A percentile compares a stretch with the other conserved stretches of the same genome.
phyloP scores from a whole-genome alignment of 2,113 vertebrate species.

The Lagopus leucura region DNA sequence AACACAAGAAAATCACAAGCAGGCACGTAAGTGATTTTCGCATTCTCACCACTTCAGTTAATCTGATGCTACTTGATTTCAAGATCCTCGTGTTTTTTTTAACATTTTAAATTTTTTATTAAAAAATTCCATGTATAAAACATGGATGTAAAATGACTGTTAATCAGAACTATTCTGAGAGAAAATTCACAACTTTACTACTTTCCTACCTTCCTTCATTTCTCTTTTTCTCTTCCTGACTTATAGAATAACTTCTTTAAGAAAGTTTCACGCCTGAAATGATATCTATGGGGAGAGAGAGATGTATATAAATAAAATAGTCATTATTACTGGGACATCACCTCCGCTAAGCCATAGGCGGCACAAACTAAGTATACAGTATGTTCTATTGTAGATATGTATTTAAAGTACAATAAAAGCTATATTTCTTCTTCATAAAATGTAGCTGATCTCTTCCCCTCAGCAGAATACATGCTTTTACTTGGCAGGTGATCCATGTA shows the following conservation, averaged over 20 bases:
- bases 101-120: not conserved
- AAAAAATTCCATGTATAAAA: not conserved
- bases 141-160: not conserved
- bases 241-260: not conserved
- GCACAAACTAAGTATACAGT: not conserved
- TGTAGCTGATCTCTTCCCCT: not conserved
- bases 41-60: not conserved
- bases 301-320: not conserved
- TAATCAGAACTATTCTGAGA: not conserved
- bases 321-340: not conserved
- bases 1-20: not conserved
- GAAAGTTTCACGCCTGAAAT: not conserved
- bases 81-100: not conserved
- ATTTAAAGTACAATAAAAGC: not conserved
- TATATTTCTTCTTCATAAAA: not conserved
- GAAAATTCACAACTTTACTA: not conserved
- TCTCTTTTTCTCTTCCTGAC: not conserved
- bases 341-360: not conserved
- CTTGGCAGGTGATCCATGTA: not conserved
- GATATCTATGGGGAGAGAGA: not conserved
- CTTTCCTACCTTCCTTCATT: not conserved
- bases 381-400: not conserved
- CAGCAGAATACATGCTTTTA: not conserved
- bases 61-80: not conserved
- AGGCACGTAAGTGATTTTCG: not conserved